Evolutionary conservation across 1,140 invertebrate genomes (phyloP), one percentile per base, ranked within the genome.

Genomic region (Stegodyphus dumicola): DNA sequence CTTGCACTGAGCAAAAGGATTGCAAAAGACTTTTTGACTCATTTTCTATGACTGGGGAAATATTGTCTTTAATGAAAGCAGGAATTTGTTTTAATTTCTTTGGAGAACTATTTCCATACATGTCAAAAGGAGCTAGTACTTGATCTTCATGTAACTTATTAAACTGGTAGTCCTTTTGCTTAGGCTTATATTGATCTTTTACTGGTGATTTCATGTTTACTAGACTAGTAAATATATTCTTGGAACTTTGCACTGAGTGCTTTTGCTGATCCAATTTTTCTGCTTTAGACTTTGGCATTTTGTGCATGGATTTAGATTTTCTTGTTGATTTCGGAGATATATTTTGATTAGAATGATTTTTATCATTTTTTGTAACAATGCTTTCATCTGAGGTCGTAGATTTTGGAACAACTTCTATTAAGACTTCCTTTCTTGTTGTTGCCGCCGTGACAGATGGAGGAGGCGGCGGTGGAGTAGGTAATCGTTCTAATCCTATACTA

Each of bases 301-400:
- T 75, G 18, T 75, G 67, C 7, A 33, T 6, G n/a, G 71, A 5
- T 33, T 67, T 56, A 48, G 13, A 13, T 69, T 83, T 76, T 70
- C 67, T 9, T 76, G 65, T 33, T 76, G 33, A 18, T 52, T 56
- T 60, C 53, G 53, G 7, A 54, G 64, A 65, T 60, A 9, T 10
- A 15, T 10, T 15, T 60, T 60, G 56, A 60, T 10, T 10, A 15
- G 9, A 9, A 10, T 60, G 56, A 60, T 60, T 60, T 60, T 60
- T 15, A 10, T 60, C 15, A 9, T 5, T 15, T 60, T 60, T 60
- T 60, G 9, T 5, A 15, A 15, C 56, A 60, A 10, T 97, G 96
- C 15, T 94, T 94, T 87, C 95, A 92, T 78, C 90, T 91, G 92
- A 77, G 60, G 86, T 80, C 7, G 17, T 54, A 18, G 84, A 70